Base-by-base conservation (phyloP, 2,888 invertebrate genomes). In the Anodontia alba region DNA sequence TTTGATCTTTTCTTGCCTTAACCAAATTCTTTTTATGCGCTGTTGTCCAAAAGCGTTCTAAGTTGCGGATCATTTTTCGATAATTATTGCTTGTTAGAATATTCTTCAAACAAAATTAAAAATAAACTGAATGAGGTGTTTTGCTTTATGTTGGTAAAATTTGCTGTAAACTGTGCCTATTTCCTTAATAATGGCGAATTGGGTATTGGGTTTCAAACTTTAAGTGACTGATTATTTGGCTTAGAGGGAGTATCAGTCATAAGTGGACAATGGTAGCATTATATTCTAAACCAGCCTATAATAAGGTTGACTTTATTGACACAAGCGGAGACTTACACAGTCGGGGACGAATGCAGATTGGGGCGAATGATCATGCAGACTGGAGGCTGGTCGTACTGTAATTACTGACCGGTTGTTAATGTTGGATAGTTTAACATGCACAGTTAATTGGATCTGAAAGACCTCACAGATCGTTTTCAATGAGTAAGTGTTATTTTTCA, bases 101-200 rank as follows among this genome's bases (percentile, higher is more conserved):
- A 76, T 80, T 78, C 82, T 78, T 74, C 75, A 82, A 77, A 80
- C 82, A 82, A 85, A 82, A 80, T 82, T 80, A 80, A 85, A 82
- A 80, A 76, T 78, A 76, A 75, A 79, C 80, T 81, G 74, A 81
- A 81, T 80, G 79, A 80, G 80, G 84, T 80, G 77, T 79, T 84
- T 80, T 77, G 68, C 81, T 80, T 78, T 80, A 80, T 73, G 49
- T 76, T 54, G 78, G 81, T 76, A 79, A 78, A 62, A 81, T 77
- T 84, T 80, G 77, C 72, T 71, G 80, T 77, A 84, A 81, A 84
- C 77, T 80, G 75, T 80, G 73, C 76, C 75, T 51, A 46, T 77
- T 69, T 75, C 78, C 75, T 81, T 80, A 81, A 84, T 84, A 80
- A 77, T 72, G 43, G 68, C 62, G 75, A 80, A 76, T 71, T 72